Conservation (phyloP, 2,113 vertebrate species). For the Macrotis lagotis region DNA sequence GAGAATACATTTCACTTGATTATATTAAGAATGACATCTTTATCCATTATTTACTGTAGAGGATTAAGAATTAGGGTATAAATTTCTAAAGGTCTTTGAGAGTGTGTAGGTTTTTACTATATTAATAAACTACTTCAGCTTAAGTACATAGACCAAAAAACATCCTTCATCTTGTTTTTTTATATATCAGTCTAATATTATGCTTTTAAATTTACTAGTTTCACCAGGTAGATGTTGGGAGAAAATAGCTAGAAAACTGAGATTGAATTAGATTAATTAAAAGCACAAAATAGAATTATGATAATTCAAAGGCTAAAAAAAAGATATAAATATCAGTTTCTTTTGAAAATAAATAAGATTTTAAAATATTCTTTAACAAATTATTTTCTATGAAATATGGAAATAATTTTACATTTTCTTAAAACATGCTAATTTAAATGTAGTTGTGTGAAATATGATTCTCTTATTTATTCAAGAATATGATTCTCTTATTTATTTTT, state of each 20-base stretch:
- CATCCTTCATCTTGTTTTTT: background rate
- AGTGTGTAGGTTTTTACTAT: slow-evolving; percentile 16
- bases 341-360: slow-evolving; percentile 24
- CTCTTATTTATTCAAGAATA: too few species aligned
- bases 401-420: background rate
- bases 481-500: too few species aligned
- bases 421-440: background rate
- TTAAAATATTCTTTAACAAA: slow-evolving; percentile 15
- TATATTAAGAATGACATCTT: slow-evolving; percentile 39
- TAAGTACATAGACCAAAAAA: background rate
- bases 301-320: background rate
- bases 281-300: background rate
- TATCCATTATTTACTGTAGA: background rate
- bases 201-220: background rate
- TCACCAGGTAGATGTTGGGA: background rate
- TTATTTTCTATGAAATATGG: background rate
- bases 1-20: slow-evolving; percentile 35
- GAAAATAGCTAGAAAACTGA: slow-evolving; percentile 24
- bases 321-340: background rate
- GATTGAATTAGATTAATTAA: slow-evolving; percentile 26
- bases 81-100: slow-evolving; percentile 12
- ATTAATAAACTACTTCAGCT: slow-evolving; percentile 5
- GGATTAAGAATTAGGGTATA: background rate
- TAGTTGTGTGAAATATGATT: slow-evolving; percentile 32
- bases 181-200: slow-evolving; percentile 9